Evolutionary conservation across 2,888 invertebrate genomes (phyloP).

Genomic region (Melinaea menophilus): DNA sequence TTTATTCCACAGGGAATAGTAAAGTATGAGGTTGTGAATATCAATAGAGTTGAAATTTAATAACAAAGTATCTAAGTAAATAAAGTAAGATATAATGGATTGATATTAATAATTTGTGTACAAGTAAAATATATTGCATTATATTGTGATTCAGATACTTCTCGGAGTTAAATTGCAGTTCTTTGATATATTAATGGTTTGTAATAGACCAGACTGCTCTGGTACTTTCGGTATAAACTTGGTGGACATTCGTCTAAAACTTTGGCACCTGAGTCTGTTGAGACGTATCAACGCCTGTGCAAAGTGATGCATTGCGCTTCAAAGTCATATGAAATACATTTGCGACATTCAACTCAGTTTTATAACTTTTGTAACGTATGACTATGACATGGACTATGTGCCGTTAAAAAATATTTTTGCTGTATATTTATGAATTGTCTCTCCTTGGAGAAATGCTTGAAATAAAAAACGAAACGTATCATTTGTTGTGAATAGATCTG

Average conservation of each 20-base stretch:
- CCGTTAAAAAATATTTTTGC: not conserved
- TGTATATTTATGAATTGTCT: not conserved
- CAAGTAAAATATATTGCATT: constrained; percentile 5
- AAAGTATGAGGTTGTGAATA: constrained; percentile 1
- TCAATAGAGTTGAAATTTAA: not conserved
- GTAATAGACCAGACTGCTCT: constrained; percentile 47
- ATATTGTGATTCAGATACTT: constrained; percentile 19
- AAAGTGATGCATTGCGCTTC: constrained; percentile 36
- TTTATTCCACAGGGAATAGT: constrained; percentile 9
- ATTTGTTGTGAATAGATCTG: too few relatives aligned
- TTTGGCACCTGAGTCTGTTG: constrained; percentile 52
- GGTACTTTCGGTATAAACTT: constrained; percentile 56
- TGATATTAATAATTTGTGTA: too few relatives aligned
- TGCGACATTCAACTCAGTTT: not conserved
- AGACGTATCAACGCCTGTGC: constrained; percentile 31
- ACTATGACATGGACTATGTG: not conserved
- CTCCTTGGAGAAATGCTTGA: too few relatives aligned
- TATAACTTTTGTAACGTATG: not conserved
- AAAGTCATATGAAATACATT: constrained; percentile 8
- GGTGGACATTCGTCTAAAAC: constrained; percentile 67
- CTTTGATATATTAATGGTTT: constrained; percentile 41
- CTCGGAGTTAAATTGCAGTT: constrained; percentile 45
- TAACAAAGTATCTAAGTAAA: not conserved
- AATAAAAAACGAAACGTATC: too few relatives aligned
- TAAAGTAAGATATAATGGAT: not conserved